Evolutionary conservation across 1,140 invertebrate genomes (phyloP).

Genomic region (Sinonovacula constricta): DNA sequence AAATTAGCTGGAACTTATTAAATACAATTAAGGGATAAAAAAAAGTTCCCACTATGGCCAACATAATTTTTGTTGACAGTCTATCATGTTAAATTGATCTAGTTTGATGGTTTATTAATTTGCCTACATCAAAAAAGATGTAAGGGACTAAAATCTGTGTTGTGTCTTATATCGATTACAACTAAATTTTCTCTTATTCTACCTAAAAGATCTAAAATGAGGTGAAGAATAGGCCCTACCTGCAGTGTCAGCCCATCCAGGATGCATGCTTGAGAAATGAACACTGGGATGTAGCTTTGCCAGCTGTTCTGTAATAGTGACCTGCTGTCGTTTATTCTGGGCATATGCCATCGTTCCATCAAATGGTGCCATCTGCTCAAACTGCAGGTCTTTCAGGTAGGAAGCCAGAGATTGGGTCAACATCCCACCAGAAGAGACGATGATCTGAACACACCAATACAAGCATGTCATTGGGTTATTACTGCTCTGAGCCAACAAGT

Average conservation of each 20-base stretch:
- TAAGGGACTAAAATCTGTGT: neutral
- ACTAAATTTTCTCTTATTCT: neutral
- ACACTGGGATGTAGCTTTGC: conserved; percentile 78
- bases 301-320: conserved; percentile 79
- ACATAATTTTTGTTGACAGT: too few relatives aligned
- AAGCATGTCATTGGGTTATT: too few relatives aligned
- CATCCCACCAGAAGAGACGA: conserved; percentile 81
- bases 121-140: neutral
- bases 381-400: conserved; percentile 77
- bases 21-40: too few relatives aligned
- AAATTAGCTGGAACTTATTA: too few relatives aligned
- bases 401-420: conserved; percentile 78
- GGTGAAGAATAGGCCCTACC: too few relatives aligned
- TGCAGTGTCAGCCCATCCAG: conserved; percentile 81
- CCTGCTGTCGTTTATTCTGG: conserved; percentile 81
- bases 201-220: too few relatives aligned
- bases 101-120: too few relatives aligned
- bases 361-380: conserved; percentile 77
- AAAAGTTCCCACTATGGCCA: too few relatives aligned
- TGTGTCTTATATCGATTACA: neutral
- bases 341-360: conserved; percentile 80
- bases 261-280: conserved; percentile 81
- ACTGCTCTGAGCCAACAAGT: too few relatives aligned
- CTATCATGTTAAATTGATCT: too few relatives aligned
- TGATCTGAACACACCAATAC: conserved; percentile 75